A percentile compares a stretch with the other conserved stretches of the same genome.
These are phyloP conservation scores for Hydraecia micacea DNA, from an alignment of 2,888 invertebrate genomes.

Conservation along the genomic window DNA sequence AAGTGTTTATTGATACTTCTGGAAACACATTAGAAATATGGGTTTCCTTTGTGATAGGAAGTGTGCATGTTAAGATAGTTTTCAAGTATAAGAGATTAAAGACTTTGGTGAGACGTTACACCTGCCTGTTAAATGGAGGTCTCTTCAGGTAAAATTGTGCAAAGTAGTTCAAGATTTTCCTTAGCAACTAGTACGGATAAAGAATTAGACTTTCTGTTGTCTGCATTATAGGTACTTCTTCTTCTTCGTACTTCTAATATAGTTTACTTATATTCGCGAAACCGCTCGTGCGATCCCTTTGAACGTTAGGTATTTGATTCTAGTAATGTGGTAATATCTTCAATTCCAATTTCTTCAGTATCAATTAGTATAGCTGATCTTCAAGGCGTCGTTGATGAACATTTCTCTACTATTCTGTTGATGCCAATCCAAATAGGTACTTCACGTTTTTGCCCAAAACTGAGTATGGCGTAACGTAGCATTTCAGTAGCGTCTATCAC, in stretches of 20 bases:
- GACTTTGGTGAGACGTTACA: constrained; percentile 26
- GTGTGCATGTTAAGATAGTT: constrained; percentile 15
- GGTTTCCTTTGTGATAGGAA: constrained; percentile 34
- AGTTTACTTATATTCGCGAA: background rate
- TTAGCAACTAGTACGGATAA: background rate
- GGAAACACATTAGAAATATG: constrained; percentile 47
- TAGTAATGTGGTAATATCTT: background rate
- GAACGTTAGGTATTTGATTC: background rate
- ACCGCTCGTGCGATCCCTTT: background rate
- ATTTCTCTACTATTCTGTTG: background rate
- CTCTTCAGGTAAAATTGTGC: constrained; percentile 1
- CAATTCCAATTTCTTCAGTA: background rate
- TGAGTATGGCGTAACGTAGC: constrained; percentile 37
- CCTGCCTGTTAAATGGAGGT: constrained; percentile 35
- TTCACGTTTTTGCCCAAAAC: constrained; percentile 14
- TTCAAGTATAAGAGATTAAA: constrained; percentile 41
- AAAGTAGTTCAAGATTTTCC: constrained; percentile 2
- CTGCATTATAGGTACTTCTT: background rate
- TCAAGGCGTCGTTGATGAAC: background rate
- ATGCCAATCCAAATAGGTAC: constrained; percentile 8
- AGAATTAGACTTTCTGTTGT: constrained; percentile 2
- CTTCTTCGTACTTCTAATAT: background rate
- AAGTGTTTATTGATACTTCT: constrained; percentile 47
- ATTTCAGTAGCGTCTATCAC: constrained; percentile 46
- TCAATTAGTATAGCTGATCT: background rate